Conservation (phyloP, 1,140 invertebrate species). For the Tetramorium simillimum region DNA sequence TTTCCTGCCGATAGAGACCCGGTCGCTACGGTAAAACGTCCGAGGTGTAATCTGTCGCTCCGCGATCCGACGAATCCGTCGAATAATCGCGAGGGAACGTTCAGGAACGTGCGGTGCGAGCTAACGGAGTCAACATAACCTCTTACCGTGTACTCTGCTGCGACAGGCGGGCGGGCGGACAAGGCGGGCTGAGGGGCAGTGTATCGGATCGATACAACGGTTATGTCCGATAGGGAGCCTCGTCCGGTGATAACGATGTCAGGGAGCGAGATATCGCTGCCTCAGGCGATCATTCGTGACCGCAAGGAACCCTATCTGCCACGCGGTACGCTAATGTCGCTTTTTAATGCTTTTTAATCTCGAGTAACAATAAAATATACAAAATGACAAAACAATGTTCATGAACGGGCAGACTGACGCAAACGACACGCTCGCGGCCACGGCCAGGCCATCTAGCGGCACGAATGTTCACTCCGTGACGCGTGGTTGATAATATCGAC, state of each 20-base stretch:
- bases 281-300: neutral
- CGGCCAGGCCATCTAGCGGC: too few species aligned
- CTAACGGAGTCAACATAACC: conserved; percentile 22
- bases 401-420: neutral
- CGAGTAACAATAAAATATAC: neutral
- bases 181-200: neutral
- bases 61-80: neutral
- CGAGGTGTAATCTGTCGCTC: neutral
- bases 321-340: neutral
- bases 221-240: neutral
- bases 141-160: conserved; percentile 25
- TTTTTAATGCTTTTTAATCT: neutral
- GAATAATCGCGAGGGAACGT: neutral
- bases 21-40: neutral
- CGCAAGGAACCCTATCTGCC: too few species aligned
- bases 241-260: neutral
- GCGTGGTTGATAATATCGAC: too few species aligned
- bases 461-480: too few species aligned
- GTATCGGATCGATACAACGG: conserved; percentile 25
- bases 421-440: too few species aligned
- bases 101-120: neutral
- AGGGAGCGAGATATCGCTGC: neutral
- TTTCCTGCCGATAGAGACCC: neutral
- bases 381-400: conserved; percentile 18
- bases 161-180: neutral